These are phyloP conservation scores for Creontiades dilutus DNA, from an alignment of 2,888 invertebrate species.

Conservation along the genomic window DNA sequence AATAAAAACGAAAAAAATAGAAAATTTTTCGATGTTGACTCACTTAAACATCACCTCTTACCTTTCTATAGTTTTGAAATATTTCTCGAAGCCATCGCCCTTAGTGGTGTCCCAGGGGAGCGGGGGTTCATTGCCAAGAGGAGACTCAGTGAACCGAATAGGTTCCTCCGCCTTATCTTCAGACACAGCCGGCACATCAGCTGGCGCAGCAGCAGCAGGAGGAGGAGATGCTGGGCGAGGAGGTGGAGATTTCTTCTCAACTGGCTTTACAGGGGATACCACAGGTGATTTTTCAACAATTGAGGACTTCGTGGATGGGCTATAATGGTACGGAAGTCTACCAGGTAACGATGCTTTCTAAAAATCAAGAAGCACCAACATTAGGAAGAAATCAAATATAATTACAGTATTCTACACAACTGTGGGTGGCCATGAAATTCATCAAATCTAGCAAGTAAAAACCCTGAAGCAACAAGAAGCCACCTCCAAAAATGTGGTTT, in stretches of 20 bases:
- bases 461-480: too few relatives aligned
- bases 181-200: not conserved
- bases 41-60: not conserved
- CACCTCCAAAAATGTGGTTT: too few relatives aligned
- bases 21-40: not conserved
- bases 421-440: too few relatives aligned
- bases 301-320: not conserved
- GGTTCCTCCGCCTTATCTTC: constrained; percentile 46
- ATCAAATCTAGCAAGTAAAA: too few relatives aligned
- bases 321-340: not conserved
- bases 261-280: not conserved
- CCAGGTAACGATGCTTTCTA: not conserved
- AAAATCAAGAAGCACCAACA: not conserved
- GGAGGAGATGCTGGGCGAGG: not conserved
- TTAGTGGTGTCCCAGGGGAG: constrained; percentile 44
- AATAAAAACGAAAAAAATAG: too few relatives aligned
- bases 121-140: constrained; percentile 51
- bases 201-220: not conserved
- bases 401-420: too few relatives aligned
- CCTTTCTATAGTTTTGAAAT: constrained; percentile 61
- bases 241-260: not conserved
- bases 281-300: not conserved
- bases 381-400: too few relatives aligned
- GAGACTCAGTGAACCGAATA: constrained; percentile 62
- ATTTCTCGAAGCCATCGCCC: constrained; percentile 57